Percentiles rank a stretch among this genome's conserved stretches.
Evolutionary conservation across 1,140 invertebrate genomes (phyloP).

Genomic region (Polypedilum pembai): DNA sequence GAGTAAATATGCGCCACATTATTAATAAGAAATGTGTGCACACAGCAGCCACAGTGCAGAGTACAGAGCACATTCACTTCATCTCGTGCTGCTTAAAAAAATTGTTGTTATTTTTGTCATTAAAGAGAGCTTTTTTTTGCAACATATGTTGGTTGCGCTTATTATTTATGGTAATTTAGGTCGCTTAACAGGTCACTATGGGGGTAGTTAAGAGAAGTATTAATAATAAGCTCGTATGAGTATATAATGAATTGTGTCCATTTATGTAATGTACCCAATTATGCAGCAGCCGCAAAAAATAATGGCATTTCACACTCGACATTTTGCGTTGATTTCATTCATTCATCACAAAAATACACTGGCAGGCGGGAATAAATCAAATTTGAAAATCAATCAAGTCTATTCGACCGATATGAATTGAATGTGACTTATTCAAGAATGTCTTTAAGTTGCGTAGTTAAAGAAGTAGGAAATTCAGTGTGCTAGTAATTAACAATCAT

Average conservation of each 20-base stretch:
- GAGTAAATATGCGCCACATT: background rate
- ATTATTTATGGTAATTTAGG: slow-evolving; percentile 18
- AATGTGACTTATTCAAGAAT: slow-evolving; percentile 1
- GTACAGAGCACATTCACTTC: no score
- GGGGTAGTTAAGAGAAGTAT: background rate
- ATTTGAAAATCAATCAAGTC: background rate
- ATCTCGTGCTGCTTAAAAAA: no score
- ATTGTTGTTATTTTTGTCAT: no score
- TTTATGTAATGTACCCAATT: background rate
- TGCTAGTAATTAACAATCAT: background rate
- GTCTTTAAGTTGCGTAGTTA: background rate
- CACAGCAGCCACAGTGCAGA: no score
- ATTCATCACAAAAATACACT: background rate
- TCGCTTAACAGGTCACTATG: background rate
- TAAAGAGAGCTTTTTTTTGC: no score
- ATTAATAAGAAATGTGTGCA: no score
- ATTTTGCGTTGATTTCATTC: background rate
- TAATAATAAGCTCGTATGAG: background rate
- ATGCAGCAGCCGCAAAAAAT: background rate
- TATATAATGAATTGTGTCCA: slow-evolving; percentile 5
- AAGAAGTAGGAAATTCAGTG: background rate
- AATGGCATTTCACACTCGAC: background rate
- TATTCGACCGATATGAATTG: background rate
- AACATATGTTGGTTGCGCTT: background rate
- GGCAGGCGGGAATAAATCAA: background rate